phyloP scores from a whole-genome alignment of 2,113 vertebrate genomes.

The Archilochus colubris region DNA sequence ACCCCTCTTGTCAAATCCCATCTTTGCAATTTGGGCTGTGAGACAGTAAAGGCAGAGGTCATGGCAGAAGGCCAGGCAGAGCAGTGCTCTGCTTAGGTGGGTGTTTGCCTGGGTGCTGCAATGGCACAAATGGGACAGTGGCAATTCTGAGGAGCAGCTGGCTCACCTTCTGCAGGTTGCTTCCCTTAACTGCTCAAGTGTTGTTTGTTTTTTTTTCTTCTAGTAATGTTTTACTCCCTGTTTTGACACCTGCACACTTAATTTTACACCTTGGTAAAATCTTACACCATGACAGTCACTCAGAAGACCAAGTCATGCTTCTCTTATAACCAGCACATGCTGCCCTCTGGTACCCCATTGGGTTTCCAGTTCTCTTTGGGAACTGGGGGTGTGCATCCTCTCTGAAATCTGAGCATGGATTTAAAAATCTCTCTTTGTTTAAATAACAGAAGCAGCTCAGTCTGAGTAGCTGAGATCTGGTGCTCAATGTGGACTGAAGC shows the following conservation, averaged over 20 bases:
- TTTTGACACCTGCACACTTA: rapidly evolving
- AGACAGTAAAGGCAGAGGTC: conserved; percentile 9
- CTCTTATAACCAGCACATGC: no score
- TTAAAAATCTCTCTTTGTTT: neutral
- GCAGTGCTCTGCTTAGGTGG: rapidly evolving
- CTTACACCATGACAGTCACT: neutral
- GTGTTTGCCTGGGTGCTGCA: rapidly evolving
- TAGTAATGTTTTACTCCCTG: neutral
- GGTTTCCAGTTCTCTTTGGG: neutral
- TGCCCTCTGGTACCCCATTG: rapidly evolving
- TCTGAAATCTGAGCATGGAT: neutral
- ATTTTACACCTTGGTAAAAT: neutral
- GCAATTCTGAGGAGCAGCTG: rapidly evolving
- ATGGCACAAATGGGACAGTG: rapidly evolving
- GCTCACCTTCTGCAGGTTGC: neutral
- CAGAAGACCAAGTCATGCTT: neutral
- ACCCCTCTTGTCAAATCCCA: conserved; percentile 54
- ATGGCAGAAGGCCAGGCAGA: conserved; percentile 12
- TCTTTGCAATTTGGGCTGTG: neutral
- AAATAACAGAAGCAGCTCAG: rapidly evolving
- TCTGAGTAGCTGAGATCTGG: neutral
- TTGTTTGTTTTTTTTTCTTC: neutral
- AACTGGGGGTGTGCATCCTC: neutral
- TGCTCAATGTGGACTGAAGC: neutral
- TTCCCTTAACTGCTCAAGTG: neutral